Base-by-base conservation (phyloP, 2,797 vertebrate genomes). In the Allobates femoralis region DNA sequence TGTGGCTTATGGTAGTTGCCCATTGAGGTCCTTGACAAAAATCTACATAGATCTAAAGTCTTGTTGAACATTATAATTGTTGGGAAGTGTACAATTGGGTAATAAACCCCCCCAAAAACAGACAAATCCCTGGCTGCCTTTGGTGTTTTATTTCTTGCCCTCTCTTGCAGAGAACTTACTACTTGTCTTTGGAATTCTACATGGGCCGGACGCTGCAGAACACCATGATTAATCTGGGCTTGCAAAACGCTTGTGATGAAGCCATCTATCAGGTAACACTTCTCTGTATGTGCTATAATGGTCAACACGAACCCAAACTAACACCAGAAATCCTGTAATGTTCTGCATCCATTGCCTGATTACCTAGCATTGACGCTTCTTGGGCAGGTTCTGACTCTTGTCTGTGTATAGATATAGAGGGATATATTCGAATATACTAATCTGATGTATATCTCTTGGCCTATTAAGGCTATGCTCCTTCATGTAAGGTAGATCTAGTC, bases 171-270 rank as follows among this genome's bases (percentile, higher is more conserved):
- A 95, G 98, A 89, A 96, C 99, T n/a, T 99, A 99, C 90, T 99
- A 99, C 88, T 96, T 99, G 51, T 99, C 98, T 55, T 92, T 99
- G 94, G 98, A 99, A 92, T 99, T 99, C 92, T 99, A 99, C 92
- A 99, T 99, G 96, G 98, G 98, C 76, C 91, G 98, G 80, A 96
- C 98, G 0, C 94, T 99, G 56, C 97, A 99, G 89, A 99, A 99
- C 93, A 99, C 98, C 2, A 99, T 99, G 98, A 96, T 99, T 86
- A 99, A 99, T 93, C 94, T 99, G 79, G 98, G 98, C 10, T 93
- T 99, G 91, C 97, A 99, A 92, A 99, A 98, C 0, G 96, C 98
- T 86, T 99, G 98, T 0, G 98, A 99, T 0, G 98, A 99, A 88
- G 96, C 98, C n/a, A 94, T 99, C 89, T 99, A 99, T 90, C 98